phyloP scores from a whole-genome alignment of 2,113 vertebrate genomes.

The Seriola quinqueradiata region DNA sequence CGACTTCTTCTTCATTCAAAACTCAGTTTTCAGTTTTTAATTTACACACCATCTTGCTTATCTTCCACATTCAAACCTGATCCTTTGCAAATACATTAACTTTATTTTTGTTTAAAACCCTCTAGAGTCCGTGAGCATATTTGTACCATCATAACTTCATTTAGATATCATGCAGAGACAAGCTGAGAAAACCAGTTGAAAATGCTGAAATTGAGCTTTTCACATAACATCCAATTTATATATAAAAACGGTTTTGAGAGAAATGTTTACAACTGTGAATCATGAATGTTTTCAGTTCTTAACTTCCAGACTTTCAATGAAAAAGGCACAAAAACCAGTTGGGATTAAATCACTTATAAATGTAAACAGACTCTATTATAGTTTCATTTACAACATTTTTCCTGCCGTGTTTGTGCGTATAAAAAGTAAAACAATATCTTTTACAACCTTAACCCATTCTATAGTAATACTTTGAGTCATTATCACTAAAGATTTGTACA shows the following conservation, averaged over 20 bases:
- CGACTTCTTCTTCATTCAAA: not conserved
- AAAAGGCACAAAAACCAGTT: not conserved
- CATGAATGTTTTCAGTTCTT: not conserved
- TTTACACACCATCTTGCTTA: not conserved
- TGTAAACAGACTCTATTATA: not conserved
- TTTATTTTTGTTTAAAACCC: not conserved
- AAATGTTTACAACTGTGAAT: not conserved
- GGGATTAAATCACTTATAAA: not conserved
- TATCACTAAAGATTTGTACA: not conserved
- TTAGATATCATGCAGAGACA: too few species aligned
- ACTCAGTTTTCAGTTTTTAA: not conserved
- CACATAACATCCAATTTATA: too few species aligned
- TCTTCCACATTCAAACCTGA: not conserved
- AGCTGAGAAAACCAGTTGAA: too few species aligned
- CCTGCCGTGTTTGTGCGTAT: not conserved
- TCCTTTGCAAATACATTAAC: too few species aligned
- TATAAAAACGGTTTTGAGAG: not conserved
- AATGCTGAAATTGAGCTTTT: too few species aligned
- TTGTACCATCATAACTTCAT: not conserved
- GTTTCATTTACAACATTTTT: not conserved
- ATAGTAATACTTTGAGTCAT: not conserved
- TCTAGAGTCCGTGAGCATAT: not conserved
- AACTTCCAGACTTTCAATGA: not conserved
- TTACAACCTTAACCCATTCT: too few species aligned
- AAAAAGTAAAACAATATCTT: not conserved